Base-by-base conservation (phyloP, 1,140 invertebrate species). In the Cotesia vestalis region DNA sequence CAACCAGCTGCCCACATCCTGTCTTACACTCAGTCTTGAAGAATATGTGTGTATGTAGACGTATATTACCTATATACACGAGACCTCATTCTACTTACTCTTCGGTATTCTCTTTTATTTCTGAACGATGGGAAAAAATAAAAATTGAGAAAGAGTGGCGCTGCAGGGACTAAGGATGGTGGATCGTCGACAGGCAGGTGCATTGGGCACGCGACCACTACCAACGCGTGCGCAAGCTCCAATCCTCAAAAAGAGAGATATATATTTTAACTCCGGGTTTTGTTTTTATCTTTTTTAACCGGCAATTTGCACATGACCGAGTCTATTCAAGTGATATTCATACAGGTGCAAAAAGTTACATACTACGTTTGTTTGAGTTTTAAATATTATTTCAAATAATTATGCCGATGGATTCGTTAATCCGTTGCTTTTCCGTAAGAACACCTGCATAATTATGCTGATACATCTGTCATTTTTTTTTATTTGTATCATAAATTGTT, bases 1-100 rank as follows among this genome's bases (percentile, higher is more conserved):
- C 81, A 78, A 80, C 79, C 80, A 81, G 80, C 79, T 83, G 80
- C 80, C 78, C 80, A 81, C 81, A 79, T 79, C 80, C 81, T 82
- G 78, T 79, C 79, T 78, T 55, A 55, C 14, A 55, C 52, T 2
- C 77, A 69, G 60, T 71, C 62, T 66, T 40, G 68, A 46, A 46
- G 11, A 5, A 11, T 46, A 46, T 46, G 5, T 46, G 11, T 46
- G 11, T 6, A 46, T 46, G 6, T 11, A 46, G 6, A 46, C 6
- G 40, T 46, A 46, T 46, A 55, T 34, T 27, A 27, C 51, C 57
- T 68, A 8, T 1, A 52, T 38, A 38, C 53, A 17, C 51, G 4
- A 27, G 14, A n/a, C 12, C 35, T 64, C 38, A 8, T 75, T 73
- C 63, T 51, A 62, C 60, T 60, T 55, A 69, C 55, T 73, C 35